Base-by-base conservation (phyloP, 2,888 invertebrate genomes). In the Dasypolia templi region DNA sequence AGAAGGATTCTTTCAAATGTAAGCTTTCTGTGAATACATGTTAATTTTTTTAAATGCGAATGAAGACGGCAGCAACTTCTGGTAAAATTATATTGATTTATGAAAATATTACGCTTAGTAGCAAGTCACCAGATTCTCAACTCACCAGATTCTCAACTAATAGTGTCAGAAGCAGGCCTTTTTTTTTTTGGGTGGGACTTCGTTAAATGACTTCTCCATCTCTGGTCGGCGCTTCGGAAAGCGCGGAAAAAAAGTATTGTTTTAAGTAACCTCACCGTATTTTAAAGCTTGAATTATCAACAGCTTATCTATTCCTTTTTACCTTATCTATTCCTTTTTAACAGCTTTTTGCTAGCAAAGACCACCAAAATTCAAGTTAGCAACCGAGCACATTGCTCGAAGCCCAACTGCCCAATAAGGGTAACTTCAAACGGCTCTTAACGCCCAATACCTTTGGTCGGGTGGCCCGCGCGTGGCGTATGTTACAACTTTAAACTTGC, bases 401-500 rank as follows among this genome's bases (percentile, higher is more conserved):
- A 82, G 81, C 85, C 65, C 22, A 49, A 76, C 17, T 76, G 42
- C 29, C 32, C 79, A 84, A 87, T 86, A 89, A 87, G 88, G 89
- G 81, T 76, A 73, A 90, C 91, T 88, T 93, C 93, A 93, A 93
- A 94, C 87, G 89, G 83, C 72, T 87, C 85, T 89, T 90, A 83
- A 89, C 88, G 90, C 89, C 86, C 89, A 72, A 86, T 88, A 88
- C 87, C 83, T 88, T 82, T 73, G 79, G 70, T 75, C 76, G 79
- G 77, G 75, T 73, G 82, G 76, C 49, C 35, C 29, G 32, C 77
- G 74, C 75, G 74, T 81, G 73, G 75, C 86, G 89, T 84, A 88
- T 85, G 90, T 90, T 90, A 84, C 90, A 93, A 94, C 92, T 94
- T 93, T 92, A 87, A 89, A 88, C 86, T 74, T 78, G 39, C 39